These are phyloP conservation scores for Ischnura elegans DNA, from an alignment of 2,888 invertebrate species.

Conservation along the genomic window DNA sequence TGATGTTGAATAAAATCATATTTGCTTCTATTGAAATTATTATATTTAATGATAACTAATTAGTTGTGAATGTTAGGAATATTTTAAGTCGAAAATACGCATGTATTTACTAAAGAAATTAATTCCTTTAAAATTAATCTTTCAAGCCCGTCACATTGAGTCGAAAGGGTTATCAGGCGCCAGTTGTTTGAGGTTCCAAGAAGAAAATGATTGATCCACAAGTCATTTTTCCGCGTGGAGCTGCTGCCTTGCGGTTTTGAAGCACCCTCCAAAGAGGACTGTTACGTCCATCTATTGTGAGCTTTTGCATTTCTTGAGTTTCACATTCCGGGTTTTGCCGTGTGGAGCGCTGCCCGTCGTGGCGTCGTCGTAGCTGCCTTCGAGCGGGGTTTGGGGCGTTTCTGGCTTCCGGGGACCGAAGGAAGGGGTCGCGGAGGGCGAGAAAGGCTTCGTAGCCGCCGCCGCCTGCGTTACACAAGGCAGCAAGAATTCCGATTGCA, in stretches of 20 bases:
- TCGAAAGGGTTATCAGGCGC: too few relatives aligned
- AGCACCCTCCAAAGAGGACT: conserved; percentile 44
- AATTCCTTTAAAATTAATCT: too few relatives aligned
- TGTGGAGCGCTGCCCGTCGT: conserved; percentile 45
- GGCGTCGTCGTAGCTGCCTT: conserved; percentile 17
- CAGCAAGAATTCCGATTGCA: conserved; percentile 22
- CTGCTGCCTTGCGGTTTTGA: neutral
- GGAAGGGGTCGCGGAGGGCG: neutral
- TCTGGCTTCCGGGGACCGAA: neutral
- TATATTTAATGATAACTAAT: too few relatives aligned
- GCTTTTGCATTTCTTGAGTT: conserved; percentile 60
- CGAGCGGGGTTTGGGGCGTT: neutral
- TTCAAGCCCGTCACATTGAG: too few relatives aligned
- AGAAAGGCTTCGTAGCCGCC: conserved; percentile 15
- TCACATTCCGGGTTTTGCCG: conserved; percentile 47
- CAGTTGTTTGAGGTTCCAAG: too few relatives aligned
- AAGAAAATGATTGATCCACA: neutral
- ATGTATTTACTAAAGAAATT: too few relatives aligned
- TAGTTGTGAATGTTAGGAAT: too few relatives aligned
- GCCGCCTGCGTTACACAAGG: neutral
- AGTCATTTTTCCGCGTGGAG: neutral
- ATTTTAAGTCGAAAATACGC: too few relatives aligned
- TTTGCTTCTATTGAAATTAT: too few relatives aligned
- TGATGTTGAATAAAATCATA: too few relatives aligned
- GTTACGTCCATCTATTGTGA: conserved; percentile 66